Base-by-base conservation (phyloP, 2,888 invertebrate species). In the Hirtodrosophila histrioides region DNA sequence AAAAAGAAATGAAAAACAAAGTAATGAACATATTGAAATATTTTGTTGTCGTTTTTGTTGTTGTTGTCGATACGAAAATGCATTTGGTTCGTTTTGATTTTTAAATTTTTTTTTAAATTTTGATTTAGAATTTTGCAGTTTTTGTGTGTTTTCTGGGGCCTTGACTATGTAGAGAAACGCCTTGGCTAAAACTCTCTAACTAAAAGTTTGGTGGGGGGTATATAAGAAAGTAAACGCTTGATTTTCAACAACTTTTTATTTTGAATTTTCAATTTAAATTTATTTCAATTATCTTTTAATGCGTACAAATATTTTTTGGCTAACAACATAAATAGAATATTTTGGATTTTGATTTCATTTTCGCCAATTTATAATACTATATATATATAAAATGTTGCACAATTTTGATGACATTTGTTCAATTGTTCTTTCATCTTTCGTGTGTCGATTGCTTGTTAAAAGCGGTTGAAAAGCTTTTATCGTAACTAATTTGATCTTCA, bases 1-100 rank as follows among this genome's bases (percentile, higher is more conserved):
- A 88, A 88, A 82, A 88, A 80, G 82, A 89, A 78, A 82, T 74
- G 69, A 82, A 84, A 88, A 86, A 87, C 76, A 81, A 88, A 86
- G 89, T 79, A 76, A 88, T 88, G 86, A 88, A 80, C 73, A 69
- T 80, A 55, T 86, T 83, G 87, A 86, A 75, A 88, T 86, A 82
- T 83, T 76, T 78, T 62, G 27, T 60, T 68, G 65, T 60, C 62
- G 62, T 67, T 48, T 58, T 44, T 60, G 49, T 72, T 63, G 24
- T 72, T 61, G 36, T 55, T 61, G 53, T 75, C 40, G 63, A 54
- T 72, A 68, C 75, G 67, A 75, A 72, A 71, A 71, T 71, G 71
- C 45, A 60, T 69, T 64, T 75, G 56, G 45, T 51, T 51, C 10
- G 36, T 55, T 54, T 46, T 35, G 31, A 36, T 17, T 50, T 54